Base-by-base conservation (phyloP, 1,140 invertebrate species). In the Calliopsis andreniformis region DNA sequence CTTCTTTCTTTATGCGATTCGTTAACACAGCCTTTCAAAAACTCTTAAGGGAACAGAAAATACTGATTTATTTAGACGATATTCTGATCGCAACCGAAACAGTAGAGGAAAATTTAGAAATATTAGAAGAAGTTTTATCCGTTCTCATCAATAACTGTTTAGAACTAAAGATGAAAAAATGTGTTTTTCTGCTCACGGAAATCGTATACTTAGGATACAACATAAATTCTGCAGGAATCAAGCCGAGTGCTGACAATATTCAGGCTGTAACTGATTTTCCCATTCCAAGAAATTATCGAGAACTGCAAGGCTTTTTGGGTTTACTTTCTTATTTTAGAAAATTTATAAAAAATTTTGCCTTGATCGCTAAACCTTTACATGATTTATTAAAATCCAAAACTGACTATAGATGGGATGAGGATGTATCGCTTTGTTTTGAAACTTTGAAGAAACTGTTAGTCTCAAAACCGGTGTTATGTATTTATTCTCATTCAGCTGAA, bases 121-220 rank as follows among this genome's bases (percentile, higher is more conserved):
- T 66, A 56, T 59, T 67, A 20, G 43, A 32, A 39, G 53, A 42
- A 67, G 16, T 76, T 0, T 61, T 62, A 20, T 25, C 2, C 6
- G 23, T 45, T 25, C 43, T 25, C 72, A 87, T 20, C 63, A 58
- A 89, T 0, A 88, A 88, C 86, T 89, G 88, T 7, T 78, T 92
- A 51, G 55, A 86, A 49, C 79, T 92, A 2, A 89, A 88, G 28
- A 80, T 85, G 80, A 86, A 90, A 53, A 92, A 92, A 78, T 86
- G 86, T 32, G 55, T 87, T 18, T 82, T 91, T 68, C 35, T 91
- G 16, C n/a, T 70, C 20, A 66, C n/a, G 6, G 53, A 79, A 64
- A 76, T 91, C 7, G 80, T 87, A 56, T 92, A 87, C 83, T 77
- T 92, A 43, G 88, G 90, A 12, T 72, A 79, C 47, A 55, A 78